Evolutionary conservation across 2,113 vertebrate species (phyloP), one percentile per base, ranked within the genome.

Genomic region (Cebidichthys violaceus): DNA sequence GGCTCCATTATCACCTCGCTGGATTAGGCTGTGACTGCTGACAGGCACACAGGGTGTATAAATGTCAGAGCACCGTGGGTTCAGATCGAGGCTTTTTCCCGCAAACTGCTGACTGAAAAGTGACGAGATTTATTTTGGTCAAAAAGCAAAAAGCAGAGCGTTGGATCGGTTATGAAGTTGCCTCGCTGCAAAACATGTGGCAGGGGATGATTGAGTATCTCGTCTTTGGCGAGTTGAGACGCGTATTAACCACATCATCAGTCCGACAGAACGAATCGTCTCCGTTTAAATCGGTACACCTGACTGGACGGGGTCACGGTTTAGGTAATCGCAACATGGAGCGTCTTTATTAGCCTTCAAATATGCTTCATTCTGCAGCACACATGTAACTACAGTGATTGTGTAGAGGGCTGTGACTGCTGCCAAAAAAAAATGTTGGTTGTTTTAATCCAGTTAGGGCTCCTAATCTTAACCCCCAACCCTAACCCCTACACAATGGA

Each of bases 1-100:
- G 79, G 75, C 89, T 89, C 82, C 87, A 82, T 91, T 82, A 88
- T 88, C 91, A 89, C 91, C 90, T 86, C 35, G n/a, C 75, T 67
- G 87, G 87, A 86, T 76, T 65, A 86, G 87, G 80, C 88, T 73
- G 68, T 75, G 86, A 31, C 83, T 61, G 86, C 79, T 85, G 88
- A 87, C 80, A 86, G 84, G 61, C 85, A 54, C 82, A n/a, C 27
- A 0, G 83, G 88, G 75, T 41, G 79, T 11, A 59, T 84, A 77
- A 87, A 84, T 54, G 88, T 90, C 84, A 77, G 37, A 14, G 74
- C 72, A 14, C 27, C 4, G 17, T 0, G 33, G 85, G 73, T 82
- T 45, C 89, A 69, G 55, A 64, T 65, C 29, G 43, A 83, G 79
- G 65, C 79, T 22, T 47, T 13, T 87, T n/a, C n/a, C n/a, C 14